These are phyloP conservation scores for Stichopus chloronotus DNA, from an alignment of 35 echinoderm and acorn worm genomes.

Conservation along the genomic window DNA sequence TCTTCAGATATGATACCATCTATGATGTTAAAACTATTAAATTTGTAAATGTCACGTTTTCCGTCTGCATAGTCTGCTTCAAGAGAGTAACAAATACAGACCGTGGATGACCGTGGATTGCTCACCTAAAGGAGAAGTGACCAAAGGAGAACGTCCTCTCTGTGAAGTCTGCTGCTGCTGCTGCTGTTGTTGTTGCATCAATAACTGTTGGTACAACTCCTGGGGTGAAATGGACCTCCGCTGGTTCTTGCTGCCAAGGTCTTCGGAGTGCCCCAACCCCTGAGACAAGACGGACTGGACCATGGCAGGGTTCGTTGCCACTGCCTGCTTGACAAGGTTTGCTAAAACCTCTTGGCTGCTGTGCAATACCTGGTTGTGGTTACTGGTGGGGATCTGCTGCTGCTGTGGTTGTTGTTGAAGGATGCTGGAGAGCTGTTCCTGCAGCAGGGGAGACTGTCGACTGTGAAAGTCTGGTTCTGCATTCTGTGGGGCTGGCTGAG, in stretches of 20 bases:
- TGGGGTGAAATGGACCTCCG: constrained; percentile 25
- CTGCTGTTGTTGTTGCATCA: constrained; percentile 19
- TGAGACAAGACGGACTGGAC: constrained; percentile 59
- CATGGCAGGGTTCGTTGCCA: constrained; percentile 67
- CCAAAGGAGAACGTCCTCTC: constrained; percentile 52
- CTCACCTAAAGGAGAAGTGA: constrained; percentile 43
- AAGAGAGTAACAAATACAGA: too few relatives aligned
- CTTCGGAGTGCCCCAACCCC: background rate
- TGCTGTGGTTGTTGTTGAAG: constrained; percentile 48
- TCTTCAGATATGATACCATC: background rate
- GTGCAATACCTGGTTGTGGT: constrained; percentile 1
- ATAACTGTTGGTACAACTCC: constrained; percentile 22
- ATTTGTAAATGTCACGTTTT: too few relatives aligned
- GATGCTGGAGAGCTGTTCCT: constrained; percentile 26
- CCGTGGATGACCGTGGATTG: background rate
- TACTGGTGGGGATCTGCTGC: constrained; percentile 56
- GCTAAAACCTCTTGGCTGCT: constrained; percentile 73
- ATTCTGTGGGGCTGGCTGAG: constrained; percentile 9
- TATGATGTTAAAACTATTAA: too few relatives aligned
- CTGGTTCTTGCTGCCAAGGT: background rate
- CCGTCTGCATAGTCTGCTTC: too few relatives aligned
- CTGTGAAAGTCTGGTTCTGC: background rate
- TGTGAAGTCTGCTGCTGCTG: constrained; percentile 42
- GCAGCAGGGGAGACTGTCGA: constrained; percentile 36
- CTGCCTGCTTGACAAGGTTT: constrained; percentile 71